Base-by-base conservation (phyloP, 2,113 vertebrate species). In the Bolborhynchus lineola region DNA sequence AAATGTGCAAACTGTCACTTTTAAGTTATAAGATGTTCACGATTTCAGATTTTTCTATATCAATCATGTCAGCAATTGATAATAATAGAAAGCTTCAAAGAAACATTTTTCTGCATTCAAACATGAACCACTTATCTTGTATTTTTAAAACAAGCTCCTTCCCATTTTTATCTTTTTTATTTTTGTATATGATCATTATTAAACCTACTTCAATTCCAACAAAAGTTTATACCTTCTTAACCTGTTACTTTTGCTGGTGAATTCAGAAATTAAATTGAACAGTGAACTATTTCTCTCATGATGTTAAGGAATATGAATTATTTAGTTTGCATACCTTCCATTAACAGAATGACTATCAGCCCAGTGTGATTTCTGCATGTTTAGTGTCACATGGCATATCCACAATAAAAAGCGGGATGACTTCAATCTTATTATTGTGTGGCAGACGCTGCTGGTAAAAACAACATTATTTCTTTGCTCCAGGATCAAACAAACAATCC, bases 401-500 rank as follows among this genome's bases (percentile, higher is more conserved):
- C 24, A 62, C 7, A 83, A 44, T 16, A 82, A 71, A 82, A 85
- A 80, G 26, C n/a, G n/a, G 25, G 5, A 62, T 5, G 0, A 41
- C 33, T 83, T 88, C 10, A 23, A 35, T 77, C 17, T 57, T 52
- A 42, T 18, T 53, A 18, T 1, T 59, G 8, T 15, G 16, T 47
- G 57, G 26, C 47, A 83, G 29, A 57, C 29, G 29, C 16, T 44
- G 35, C 31, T 85, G 26, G 13, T 50, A 72, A 77, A 90, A 76
- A 33, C 0, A 0, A 18, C 3, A 4, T 37, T 46, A 31, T 63
- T 68, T 69, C 21, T 80, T 82, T 81, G 4, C 3, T 83, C 16
- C 4, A 28, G 6, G 31, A 71, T 49, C 19, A 60, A 76, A 59
- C 7, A 64, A 23, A 86, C 49, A 88, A 39, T 50, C 16, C 33